Base-by-base conservation (phyloP, 2,797 vertebrate genomes). In the Crypturellus tataupa region DNA sequence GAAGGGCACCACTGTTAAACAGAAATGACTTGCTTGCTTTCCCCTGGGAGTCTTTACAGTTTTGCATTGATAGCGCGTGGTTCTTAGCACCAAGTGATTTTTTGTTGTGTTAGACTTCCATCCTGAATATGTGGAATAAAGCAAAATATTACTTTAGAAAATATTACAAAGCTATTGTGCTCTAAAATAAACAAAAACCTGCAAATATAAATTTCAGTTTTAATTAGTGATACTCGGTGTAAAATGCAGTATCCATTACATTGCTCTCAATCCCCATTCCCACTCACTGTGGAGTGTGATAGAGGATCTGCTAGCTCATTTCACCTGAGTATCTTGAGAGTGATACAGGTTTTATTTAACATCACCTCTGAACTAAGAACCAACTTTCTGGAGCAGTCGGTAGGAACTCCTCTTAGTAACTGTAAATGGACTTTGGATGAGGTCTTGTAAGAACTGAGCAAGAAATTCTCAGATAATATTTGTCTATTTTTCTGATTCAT, bases 1-100 rank as follows among this genome's bases (percentile, higher is more conserved):
- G 47, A 92, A 92, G 75, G 76, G 79, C 51, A 73, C 33, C 29
- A 79, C 58, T 92, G 84, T 75, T 73, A 67, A 80, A 31, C 6
- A 86, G 71, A 64, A 87, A 64, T 18, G 49, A n/a, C 80, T 91
- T 31, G 44, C 40, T 49, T 47, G 44, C 67, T 78, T 78, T 78
- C 5, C 33, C 75, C 20, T 42, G 51, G 62, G 40, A 72, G 16
- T 58, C 55, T 94, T 87, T 85, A 69, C 49, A 56, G 58, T 67
- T 76, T 82, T 93, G 58, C 68, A 23, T 35, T 10, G 19, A 60
- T 58, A 68, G 64, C 6, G 4, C 53, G 69, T 5, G 12, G 49
- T 55, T 78, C 53, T 6, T 2, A 35, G 31, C 35, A 35, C 58
- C 58, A 10, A 1, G 0, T 20, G 31, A 23, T 39, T 59, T n/a